These are phyloP conservation scores for Hypotaenidia okinawae DNA, from an alignment of 2,797 vertebrate genomes.

Conservation along the genomic window DNA sequence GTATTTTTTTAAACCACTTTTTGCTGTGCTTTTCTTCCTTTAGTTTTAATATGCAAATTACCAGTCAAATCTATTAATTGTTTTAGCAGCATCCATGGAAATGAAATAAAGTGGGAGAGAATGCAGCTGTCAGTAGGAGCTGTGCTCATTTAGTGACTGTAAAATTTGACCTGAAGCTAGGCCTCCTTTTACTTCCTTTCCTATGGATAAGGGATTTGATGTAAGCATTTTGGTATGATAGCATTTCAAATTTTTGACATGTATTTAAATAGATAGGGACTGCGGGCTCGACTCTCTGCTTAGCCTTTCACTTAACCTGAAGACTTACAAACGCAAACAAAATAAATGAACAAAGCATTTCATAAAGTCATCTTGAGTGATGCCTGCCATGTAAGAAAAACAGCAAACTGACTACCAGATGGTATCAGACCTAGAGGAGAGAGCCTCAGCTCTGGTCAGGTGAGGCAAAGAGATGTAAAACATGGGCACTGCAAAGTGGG, in stretches of 20 bases:
- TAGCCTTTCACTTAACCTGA: constrained; percentile 52
- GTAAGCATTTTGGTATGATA: constrained; percentile 3
- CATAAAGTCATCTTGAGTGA: background rate
- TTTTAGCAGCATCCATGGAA: background rate
- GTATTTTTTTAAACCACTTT: background rate
- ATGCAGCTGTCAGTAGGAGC: constrained; percentile 24
- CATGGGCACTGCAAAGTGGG: background rate
- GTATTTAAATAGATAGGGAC: constrained; percentile 16
- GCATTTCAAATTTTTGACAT: constrained; percentile 50
- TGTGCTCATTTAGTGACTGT: background rate
- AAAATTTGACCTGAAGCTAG: constrained; percentile 42
- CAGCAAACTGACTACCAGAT: background rate
- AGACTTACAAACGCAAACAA: background rate
- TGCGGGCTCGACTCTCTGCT: background rate
- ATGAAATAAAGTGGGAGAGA: constrained; percentile 27
- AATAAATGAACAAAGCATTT: constrained; percentile 13
- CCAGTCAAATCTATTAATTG: background rate
- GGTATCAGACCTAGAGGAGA: background rate
- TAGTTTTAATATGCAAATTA: constrained; percentile 6
- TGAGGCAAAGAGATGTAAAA: background rate
- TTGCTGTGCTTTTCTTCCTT: background rate
- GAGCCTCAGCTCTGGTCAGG: background rate
- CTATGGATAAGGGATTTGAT: constrained; percentile 1
- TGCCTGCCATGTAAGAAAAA: background rate
- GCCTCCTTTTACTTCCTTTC: background rate